A percentile compares a stretch with the other conserved stretches of the same genome.
phyloP scores from a whole-genome alignment of 2,888 invertebrate genomes.

The Dryocosmus kuriphilus region DNA sequence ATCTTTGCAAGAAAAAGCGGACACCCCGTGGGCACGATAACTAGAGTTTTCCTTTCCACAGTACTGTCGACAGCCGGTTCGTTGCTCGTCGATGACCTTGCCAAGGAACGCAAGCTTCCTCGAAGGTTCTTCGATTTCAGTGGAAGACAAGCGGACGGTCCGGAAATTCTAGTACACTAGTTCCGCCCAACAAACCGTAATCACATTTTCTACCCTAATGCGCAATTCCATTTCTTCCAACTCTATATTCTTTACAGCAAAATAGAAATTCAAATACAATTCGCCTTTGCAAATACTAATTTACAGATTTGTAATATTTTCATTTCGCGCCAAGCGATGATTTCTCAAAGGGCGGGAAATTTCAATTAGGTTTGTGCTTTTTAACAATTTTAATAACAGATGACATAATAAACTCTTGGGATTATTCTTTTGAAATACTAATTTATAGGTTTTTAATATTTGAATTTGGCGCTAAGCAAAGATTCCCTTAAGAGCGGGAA shows the following conservation, averaged over 20 bases:
- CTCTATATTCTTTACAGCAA: not conserved
- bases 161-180: conserved; percentile 11
- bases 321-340: not conserved
- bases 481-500: not conserved
- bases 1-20: conserved; percentile 21
- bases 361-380: not conserved
- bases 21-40: conserved; percentile 46
- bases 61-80: conserved; percentile 54
- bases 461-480: not conserved
- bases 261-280: not conserved
- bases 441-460: not conserved
- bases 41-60: conserved; percentile 50
- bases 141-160: conserved; percentile 32
- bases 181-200: not conserved
- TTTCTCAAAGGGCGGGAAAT: not conserved
- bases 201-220: conserved; percentile 1
- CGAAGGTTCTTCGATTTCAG: conserved; percentile 32
- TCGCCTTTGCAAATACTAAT: no score
- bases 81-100: conserved; percentile 60
- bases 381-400: not conserved
- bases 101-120: conserved; percentile 35
- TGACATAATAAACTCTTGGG: no score
- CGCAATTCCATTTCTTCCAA: not conserved
- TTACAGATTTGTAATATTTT: not conserved
- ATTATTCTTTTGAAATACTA: no score